phyloP scores from a whole-genome alignment of 2,113 vertebrate species.

The Fregata magnificens region DNA sequence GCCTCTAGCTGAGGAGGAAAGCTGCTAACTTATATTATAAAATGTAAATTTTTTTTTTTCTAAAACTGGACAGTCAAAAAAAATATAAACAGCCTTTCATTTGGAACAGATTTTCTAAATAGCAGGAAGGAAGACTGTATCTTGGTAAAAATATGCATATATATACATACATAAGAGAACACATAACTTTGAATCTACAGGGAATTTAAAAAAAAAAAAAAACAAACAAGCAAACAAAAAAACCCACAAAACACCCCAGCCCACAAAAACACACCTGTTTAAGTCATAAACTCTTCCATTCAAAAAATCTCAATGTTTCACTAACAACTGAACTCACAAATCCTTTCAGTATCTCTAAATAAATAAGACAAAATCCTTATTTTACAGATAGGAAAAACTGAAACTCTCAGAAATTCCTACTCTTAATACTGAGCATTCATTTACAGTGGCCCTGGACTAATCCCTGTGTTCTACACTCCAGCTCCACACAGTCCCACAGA shows the following conservation, averaged over 20 bases:
- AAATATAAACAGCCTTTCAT: background rate
- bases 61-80: background rate
- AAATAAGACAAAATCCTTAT: background rate
- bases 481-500: background rate
- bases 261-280: background rate
- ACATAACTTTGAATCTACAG: background rate
- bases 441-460: background rate
- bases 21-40: background rate
- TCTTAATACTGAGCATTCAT: background rate
- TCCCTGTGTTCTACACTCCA: background rate
- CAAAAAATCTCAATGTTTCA: background rate
- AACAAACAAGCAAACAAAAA: background rate
- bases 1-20: background rate
- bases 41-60: background rate
- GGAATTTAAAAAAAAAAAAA: background rate
- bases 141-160: background rate
- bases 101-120: background rate
- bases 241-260: background rate
- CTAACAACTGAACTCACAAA: background rate
- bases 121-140: background rate
- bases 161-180: background rate
- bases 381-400: background rate
- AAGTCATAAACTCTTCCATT: background rate
- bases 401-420: background rate
- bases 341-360: background rate